Evolutionary conservation across 1,140 invertebrate species (phyloP), one percentile per base, ranked within the genome.

Genomic region (Ceratosolen solmsi): DNA sequence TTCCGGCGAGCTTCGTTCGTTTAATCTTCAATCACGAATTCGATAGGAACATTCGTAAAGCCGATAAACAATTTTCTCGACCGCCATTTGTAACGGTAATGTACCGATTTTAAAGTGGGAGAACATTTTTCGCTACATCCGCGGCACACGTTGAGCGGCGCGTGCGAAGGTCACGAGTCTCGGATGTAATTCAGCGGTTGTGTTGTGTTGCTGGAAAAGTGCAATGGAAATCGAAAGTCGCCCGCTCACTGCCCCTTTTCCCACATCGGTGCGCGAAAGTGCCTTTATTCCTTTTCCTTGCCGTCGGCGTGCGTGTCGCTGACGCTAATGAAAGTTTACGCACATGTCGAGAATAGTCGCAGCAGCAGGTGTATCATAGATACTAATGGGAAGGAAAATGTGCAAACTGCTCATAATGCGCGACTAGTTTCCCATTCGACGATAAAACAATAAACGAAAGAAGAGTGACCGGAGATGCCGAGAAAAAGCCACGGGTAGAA

Each of bases 271-370:
- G n/a, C 1, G 33, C 46, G 51, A 77, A 78, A 77, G 74, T 77
- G 80, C 38, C 74, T 71, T 72, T 41, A 72, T 78, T 60, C 20
- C 56, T 51, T 70, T n/a, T 72, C 83, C 85, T 84, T 79, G 79
- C 38, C 74, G 81, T 72, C 51, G 76, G 46, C 49, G 46, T 36
- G 60, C 71, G 74, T 58, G 41, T 65, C 71, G 63, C 63, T 60
- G 49, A 75, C 46, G 41, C 54, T 25, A 73, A 60, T 58, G 60
- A 54, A n/a, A 60, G 25, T 83, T 13, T 73, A 74, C 76, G 60
- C 63, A 78, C 77, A 73, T 41, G 36, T 65, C 33, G 41, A 79
- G 76, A 73, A 63, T n/a, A n/a, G n/a, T n/a, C n/a, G 27, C 22
- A 49, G 33, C 49, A 15, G 36, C 27, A 51, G 5, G 56, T 63